Base-by-base conservation (phyloP, 1,140 invertebrate species). In the Cyphomyrmex costatus region DNA sequence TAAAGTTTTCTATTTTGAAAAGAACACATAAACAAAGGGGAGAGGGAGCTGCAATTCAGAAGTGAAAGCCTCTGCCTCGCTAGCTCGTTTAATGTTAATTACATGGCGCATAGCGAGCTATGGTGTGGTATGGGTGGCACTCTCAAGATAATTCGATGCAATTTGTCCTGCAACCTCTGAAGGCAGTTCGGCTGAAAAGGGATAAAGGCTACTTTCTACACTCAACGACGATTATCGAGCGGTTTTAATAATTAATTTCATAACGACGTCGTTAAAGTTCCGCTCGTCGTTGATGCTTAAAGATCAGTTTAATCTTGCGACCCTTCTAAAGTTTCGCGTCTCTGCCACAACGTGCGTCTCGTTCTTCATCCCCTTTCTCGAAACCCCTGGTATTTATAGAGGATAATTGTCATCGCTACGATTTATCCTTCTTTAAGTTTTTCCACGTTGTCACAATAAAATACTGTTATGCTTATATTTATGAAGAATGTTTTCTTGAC, bases 231-330 rank as follows among this genome's bases (percentile, higher is more conserved):
- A 90, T 91, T 89, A 89, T 91, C 88, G 88, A 58, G 46, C 33
- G 83, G 79, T 74, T 91, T 91, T 86, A 88, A 89, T 91, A 88
- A 89, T 91, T 89, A 86, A 91, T 91, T 86, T 88, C 58, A 53
- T 80, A 89, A 91, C 73, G 89, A 86, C 83, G 78, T 87, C 89
- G 79, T 90, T 88, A 82, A 88, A 86, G 71, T 86, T 60, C 27
- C 51, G 77, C 76, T 49, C 21, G 36, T 71, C 33, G 82, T 4
- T 88, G 49, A 83, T 78, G 84, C 77, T 73, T 24, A 71, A 83
- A 86, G 88, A 89, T 87, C 85, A 71, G 66, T 79, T 87, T 89
- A 89, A 89, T 89, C 66, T 86, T 16, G 30, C 16, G 21, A 80
- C 21, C 53, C 66, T 30, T 74, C 36, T 49, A 53, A 90, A 90